phyloP scores from a whole-genome alignment of 1,140 invertebrate genomes.

The Pristionchus pacificus region DNA sequence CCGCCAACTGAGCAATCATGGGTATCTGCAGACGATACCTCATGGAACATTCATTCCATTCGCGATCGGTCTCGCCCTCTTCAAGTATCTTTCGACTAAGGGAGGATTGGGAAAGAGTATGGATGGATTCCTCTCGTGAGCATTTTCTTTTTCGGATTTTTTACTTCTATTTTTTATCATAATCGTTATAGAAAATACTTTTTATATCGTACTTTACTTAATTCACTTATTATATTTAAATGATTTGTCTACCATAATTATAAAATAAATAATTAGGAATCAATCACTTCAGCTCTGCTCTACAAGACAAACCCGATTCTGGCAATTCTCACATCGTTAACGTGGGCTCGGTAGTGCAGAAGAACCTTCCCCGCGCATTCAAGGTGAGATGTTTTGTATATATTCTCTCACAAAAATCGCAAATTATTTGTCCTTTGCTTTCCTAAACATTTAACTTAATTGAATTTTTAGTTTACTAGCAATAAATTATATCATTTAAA shows the following conservation, averaged over 20 bases:
- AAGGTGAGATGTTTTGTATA: no score
- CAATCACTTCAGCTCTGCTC: neutral
- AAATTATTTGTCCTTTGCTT: no score
- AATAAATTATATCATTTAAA: no score
- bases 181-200: neutral
- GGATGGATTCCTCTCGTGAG: conserved; percentile 25
- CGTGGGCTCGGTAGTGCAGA: neutral
- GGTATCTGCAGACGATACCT: conserved; percentile 34
- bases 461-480: no score
- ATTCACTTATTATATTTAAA: conserved; percentile 15
- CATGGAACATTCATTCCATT: conserved; percentile 48
- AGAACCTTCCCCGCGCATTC: neutral
- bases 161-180: neutral
- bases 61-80: conserved; percentile 38
- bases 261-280: neutral
- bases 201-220: neutral
- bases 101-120: conserved; percentile 18
- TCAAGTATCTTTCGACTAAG: conserved; percentile 25
- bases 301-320: neutral
- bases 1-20: conserved; percentile 46
- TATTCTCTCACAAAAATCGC: no score
- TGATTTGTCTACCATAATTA: conserved; percentile 1
- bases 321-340: neutral
- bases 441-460: no score
- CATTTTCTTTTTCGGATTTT: no score